phyloP scores from a whole-genome alignment of 2,888 invertebrate species.

The Agrotis segetum region DNA sequence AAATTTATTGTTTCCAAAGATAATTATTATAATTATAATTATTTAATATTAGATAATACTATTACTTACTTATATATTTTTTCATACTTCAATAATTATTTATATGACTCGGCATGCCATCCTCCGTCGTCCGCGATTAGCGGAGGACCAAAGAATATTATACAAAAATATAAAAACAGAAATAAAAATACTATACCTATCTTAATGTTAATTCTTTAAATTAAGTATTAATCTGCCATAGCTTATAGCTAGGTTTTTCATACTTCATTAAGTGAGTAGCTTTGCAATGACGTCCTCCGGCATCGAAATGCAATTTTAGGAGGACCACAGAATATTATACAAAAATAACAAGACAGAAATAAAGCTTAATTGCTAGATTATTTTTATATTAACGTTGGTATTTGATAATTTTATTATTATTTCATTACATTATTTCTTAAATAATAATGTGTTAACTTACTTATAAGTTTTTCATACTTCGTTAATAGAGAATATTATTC shows the following conservation, averaged over 20 bases:
- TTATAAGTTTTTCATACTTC: background rate
- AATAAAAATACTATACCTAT: background rate
- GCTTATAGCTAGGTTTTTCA: background rate
- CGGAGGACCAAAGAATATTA: slow-evolving; percentile 11
- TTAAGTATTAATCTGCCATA: background rate
- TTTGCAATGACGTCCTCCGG: background rate
- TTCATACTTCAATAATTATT: background rate
- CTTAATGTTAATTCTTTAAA: background rate
- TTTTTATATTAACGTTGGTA: background rate
- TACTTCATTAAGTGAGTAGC: slow-evolving; percentile 3
- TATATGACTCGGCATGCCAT: background rate
- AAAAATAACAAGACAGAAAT: slow-evolving; percentile 15
- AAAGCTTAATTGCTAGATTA: background rate
- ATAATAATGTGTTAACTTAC: background rate
- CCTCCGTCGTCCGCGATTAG: slow-evolving; percentile 11
- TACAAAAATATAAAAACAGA: slow-evolving; percentile 6
- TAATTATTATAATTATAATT: too few species aligned
- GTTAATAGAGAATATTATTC: background rate
- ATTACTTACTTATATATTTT: background rate
- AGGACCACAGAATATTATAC: slow-evolving; percentile 19
- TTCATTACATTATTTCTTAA: background rate
- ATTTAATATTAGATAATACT: background rate
- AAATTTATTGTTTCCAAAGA: too few species aligned
- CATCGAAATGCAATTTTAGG: slow-evolving; percentile 1
- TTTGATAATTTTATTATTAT: background rate